Evolutionary conservation across 2,888 invertebrate species (phyloP).

Genomic region (Oscheius sp.): DNA sequence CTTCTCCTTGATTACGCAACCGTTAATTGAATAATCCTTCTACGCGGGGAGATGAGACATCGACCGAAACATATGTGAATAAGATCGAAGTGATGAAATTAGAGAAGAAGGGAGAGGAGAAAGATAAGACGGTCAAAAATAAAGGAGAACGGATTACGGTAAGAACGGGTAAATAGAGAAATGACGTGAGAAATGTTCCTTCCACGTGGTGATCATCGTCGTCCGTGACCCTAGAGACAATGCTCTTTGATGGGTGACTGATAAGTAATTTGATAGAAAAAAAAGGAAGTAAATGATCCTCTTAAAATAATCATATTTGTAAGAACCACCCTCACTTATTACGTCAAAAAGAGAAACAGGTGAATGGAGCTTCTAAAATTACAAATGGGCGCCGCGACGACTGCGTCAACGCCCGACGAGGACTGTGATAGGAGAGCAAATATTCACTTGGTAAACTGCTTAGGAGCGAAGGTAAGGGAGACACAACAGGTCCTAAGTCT

Average conservation of each 20-base stretch:
- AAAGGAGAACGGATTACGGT: no score
- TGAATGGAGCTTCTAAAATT: constrained; percentile 14
- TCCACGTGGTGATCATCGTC: constrained; percentile 5
- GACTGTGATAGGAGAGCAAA: constrained; percentile 26
- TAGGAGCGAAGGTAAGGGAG: neutral
- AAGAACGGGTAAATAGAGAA: neutral
- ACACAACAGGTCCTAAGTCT: constrained; percentile 2
- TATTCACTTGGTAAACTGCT: constrained; percentile 9
- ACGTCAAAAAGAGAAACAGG: no score
- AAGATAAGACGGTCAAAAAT: neutral
- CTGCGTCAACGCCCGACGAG: constrained; percentile 18
- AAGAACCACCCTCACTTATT: no score
- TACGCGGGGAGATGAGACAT: no score
- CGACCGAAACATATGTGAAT: neutral
- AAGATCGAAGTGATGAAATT: neutral
- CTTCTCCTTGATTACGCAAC: no score
- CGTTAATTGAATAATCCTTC: no score
- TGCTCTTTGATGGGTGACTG: constrained; percentile 6
- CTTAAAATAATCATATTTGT: no score
- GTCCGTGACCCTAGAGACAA: constrained; percentile 4
- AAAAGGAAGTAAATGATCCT: no score
- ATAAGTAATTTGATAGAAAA: no score
- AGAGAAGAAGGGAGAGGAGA: neutral
- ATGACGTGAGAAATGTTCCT: neutral
- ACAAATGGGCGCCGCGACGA: constrained; percentile 14